These are phyloP conservation scores for Macrocentrus cingulum DNA, from an alignment of 1,140 invertebrate genomes.

Conservation along the genomic window DNA sequence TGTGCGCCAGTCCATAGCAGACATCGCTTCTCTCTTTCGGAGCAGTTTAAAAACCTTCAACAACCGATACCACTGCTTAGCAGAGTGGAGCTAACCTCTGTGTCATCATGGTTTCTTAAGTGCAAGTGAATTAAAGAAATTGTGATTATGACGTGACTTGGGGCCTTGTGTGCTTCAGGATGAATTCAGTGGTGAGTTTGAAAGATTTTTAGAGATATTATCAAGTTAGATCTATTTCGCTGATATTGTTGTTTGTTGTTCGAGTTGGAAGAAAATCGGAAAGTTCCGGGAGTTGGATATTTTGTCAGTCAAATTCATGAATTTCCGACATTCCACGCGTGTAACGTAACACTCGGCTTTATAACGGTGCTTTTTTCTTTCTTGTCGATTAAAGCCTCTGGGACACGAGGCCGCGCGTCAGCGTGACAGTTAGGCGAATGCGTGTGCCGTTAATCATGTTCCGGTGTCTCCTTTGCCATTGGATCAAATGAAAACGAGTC, in stretches of 20 bases:
- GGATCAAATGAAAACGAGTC: conserved; percentile 26
- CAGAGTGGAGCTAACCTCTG: too few relatives aligned
- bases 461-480: not conserved
- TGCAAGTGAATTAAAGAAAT: not conserved
- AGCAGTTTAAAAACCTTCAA: not conserved
- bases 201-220: not conserved
- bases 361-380: conserved; percentile 51
- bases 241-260: too few relatives aligned
- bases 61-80: too few relatives aligned
- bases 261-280: too few relatives aligned
- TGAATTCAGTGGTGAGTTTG: conserved; percentile 10
- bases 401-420: conserved; percentile 36
- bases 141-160: conserved; percentile 3
- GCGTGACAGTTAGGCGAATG: conserved; percentile 23
- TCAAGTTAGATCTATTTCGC: not conserved
- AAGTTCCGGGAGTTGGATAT: too few relatives aligned
- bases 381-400: conserved; percentile 43
- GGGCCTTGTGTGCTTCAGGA: not conserved
- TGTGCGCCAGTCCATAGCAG: conserved; percentile 48
- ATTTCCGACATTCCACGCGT: conserved; percentile 42
- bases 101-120: not conserved
- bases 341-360: conserved; percentile 43
- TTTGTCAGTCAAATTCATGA: not conserved
- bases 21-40: conserved; percentile 44
- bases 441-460: conserved; percentile 25